Conservation (phyloP, 1,140 invertebrate species). For the Venustaconcha ellipsiformis region DNA sequence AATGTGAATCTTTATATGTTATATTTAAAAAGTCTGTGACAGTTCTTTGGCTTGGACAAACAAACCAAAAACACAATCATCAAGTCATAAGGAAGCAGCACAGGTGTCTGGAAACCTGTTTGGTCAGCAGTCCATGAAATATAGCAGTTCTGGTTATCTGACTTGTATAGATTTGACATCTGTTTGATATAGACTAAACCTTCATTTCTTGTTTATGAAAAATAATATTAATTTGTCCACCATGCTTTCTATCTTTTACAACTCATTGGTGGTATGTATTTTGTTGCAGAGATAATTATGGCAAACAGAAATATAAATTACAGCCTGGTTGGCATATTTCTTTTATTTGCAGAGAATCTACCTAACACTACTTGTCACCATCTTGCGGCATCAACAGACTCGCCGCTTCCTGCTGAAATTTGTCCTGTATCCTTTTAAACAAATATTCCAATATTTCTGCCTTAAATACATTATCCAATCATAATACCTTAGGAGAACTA, state of each 20-base stretch:
- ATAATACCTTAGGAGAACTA: too few species aligned
- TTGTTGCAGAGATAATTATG: background rate
- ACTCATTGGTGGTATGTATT: background rate
- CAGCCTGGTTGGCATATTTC: background rate
- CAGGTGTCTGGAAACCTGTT: too few species aligned
- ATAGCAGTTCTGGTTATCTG: too few species aligned
- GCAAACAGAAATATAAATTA: background rate
- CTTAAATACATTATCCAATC: too few species aligned
- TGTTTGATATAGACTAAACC: too few species aligned
- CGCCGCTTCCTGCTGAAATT: slow-evolving; percentile 77
- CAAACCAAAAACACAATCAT: too few species aligned
- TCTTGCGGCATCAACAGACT: slow-evolving; percentile 54
- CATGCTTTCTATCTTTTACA: background rate
- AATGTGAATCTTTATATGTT: background rate
- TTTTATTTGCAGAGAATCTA: slow-evolving; percentile 53
- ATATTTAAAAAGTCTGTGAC: background rate
- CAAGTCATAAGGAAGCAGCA: too few species aligned
- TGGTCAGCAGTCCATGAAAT: too few species aligned
- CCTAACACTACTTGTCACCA: slow-evolving; percentile 50
- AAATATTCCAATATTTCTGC: too few species aligned
- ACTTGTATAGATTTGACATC: too few species aligned
- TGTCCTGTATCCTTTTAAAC: slow-evolving; percentile 75
- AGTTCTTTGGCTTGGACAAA: background rate
- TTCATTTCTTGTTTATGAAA: too few species aligned
- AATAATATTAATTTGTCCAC: too few species aligned